Evolutionary conservation across 2,888 invertebrate genomes (phyloP).

Genomic region (Acanthopleura granulata): DNA sequence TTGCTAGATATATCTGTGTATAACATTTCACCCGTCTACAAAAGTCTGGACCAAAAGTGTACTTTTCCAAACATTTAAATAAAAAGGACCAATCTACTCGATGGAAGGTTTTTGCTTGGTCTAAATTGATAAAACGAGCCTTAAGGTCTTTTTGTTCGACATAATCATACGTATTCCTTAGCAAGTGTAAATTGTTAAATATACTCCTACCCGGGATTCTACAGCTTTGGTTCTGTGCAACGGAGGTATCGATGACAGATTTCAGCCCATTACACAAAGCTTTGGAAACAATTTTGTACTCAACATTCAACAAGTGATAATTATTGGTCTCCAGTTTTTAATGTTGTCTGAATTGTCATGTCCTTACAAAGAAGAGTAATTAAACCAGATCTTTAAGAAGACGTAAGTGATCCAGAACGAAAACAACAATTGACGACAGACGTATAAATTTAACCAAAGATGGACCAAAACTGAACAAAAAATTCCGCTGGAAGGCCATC

Average conservation of each 20-base stretch:
- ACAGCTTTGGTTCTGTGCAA: conserved; percentile 39
- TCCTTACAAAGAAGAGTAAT: conserved; percentile 40
- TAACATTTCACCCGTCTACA: conserved; percentile 36
- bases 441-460: not conserved
- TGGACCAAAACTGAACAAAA: conserved; percentile 14
- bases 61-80: conserved; percentile 31
- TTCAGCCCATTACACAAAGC: conserved; percentile 32
- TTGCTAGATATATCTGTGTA: conserved; percentile 25
- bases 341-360: conserved; percentile 27
- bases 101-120: conserved; percentile 46
- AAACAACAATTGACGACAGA: conserved; percentile 26
- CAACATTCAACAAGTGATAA: conserved; percentile 37
- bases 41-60: conserved; percentile 37
- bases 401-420: conserved; percentile 23
- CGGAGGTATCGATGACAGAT: conserved; percentile 29
- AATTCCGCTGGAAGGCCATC: conserved; percentile 18
- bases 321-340: conserved; percentile 41
- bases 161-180: conserved; percentile 36
- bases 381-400: conserved; percentile 24
- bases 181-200: conserved; percentile 37
- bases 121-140: conserved; percentile 34
- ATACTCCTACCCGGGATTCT: conserved; percentile 35
- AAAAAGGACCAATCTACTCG: conserved; percentile 38
- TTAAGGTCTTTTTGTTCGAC: conserved; percentile 33
- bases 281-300: conserved; percentile 43